Percentiles rank a stretch among this genome's conserved stretches.
phyloP scores from a whole-genome alignment of 2,113 vertebrate genomes.

The Pandion haliaetus region DNA sequence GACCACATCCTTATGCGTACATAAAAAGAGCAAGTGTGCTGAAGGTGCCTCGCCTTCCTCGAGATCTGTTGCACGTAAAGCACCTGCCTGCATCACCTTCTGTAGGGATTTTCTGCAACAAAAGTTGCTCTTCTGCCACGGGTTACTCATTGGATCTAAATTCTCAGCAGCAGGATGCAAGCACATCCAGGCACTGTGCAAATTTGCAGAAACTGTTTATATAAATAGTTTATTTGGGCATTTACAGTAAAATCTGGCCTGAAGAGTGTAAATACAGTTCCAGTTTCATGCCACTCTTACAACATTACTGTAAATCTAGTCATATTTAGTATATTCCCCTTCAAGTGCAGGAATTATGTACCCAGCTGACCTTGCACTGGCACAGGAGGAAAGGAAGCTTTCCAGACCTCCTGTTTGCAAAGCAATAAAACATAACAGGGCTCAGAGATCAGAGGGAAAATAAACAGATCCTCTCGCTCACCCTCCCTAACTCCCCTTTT shows the following conservation, averaged over 20 bases:
- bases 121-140: not conserved
- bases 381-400: slow-evolving; percentile 3
- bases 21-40: fast-evolving
- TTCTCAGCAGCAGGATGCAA: not conserved
- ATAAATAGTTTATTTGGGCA: not conserved
- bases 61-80: not conserved
- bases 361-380: slow-evolving; percentile 4
- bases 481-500: not conserved
- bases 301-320: not conserved
- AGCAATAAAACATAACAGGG: slow-evolving; percentile 38
- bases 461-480: not conserved
- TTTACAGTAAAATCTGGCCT: not conserved
- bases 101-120: not conserved
- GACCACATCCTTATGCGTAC: not conserved
- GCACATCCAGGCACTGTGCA: not conserved
- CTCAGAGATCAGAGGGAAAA: slow-evolving; percentile 50
- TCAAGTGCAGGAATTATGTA: not conserved
- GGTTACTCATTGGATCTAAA: not conserved
- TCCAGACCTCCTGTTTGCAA: slow-evolving; percentile 49
- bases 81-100: not conserved
- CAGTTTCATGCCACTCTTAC: not conserved
- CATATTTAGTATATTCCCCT: not conserved
- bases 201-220: not conserved
- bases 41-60: not conserved
- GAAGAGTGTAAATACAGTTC: not conserved